Evolutionary conservation across 2,113 vertebrate genomes (phyloP).

Genomic region (Eubucco bourcierii): DNA sequence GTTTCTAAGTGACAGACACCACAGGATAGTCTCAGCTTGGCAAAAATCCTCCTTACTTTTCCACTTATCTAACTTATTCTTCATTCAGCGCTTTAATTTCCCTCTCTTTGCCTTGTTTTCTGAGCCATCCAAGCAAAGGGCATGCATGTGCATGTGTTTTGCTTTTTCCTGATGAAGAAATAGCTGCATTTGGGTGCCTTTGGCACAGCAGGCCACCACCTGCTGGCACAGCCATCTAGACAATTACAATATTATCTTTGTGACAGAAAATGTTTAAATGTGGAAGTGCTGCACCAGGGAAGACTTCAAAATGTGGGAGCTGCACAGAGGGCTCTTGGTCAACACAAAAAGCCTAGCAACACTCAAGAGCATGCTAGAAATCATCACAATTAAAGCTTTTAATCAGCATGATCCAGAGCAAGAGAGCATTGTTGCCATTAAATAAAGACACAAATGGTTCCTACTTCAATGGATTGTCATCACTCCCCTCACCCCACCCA

Average conservation of each 20-base stretch:
- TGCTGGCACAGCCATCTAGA: neutral
- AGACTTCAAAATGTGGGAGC: neutral
- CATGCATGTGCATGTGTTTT: neutral
- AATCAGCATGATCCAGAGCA: constrained; percentile 4
- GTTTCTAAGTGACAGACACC: constrained; percentile 48
- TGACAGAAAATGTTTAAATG: neutral
- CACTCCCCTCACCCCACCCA: neutral
- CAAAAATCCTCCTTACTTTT: constrained; percentile 52
- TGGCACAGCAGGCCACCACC: neutral
- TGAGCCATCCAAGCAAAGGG: constrained; percentile 8
- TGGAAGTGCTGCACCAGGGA: fast-evolving
- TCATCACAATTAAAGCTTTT: neutral
- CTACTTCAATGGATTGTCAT: neutral
- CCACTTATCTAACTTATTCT: constrained; percentile 2
- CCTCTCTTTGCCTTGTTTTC: constrained; percentile 17
- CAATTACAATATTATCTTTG: neutral
- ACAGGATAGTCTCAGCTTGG: constrained; percentile 38
- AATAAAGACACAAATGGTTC: neutral
- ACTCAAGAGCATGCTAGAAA: neutral
- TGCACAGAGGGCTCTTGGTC: neutral
- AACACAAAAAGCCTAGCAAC: neutral
- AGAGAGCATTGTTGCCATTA: neutral
- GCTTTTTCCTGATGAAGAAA: neutral
- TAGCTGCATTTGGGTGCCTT: neutral
- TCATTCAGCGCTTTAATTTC: constrained; percentile 28